phyloP scores from a whole-genome alignment of 2,888 invertebrate genomes.

The Gortyna flavago region DNA sequence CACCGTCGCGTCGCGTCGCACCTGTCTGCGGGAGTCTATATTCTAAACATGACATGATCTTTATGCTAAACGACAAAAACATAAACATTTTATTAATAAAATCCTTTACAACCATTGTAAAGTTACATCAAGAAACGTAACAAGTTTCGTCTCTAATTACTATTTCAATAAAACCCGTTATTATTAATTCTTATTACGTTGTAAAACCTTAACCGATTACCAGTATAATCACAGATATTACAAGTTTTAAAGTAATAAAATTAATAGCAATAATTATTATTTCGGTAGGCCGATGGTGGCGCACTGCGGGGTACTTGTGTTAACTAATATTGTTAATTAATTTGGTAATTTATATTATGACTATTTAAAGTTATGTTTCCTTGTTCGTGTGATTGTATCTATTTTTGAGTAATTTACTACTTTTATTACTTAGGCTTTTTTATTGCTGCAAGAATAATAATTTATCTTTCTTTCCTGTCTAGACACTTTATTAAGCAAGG shows the following conservation, averaged over 20 bases:
- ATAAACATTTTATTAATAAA: conserved; percentile 12
- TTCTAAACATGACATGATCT: not conserved
- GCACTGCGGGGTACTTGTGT: conserved; percentile 51
- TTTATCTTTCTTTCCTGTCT: not conserved
- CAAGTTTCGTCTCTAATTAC: conserved; percentile 36
- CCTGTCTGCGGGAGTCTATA: not conserved
- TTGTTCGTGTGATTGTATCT: conserved; percentile 27
- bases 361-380: conserved; percentile 42
- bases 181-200: conserved; percentile 43
- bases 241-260: conserved; percentile 57
- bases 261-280: conserved; percentile 61
- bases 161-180: conserved; percentile 30
- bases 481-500: not conserved
- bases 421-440: not conserved
- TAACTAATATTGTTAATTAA: conserved; percentile 56
- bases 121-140: conserved; percentile 10
- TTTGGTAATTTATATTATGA: conserved; percentile 29
- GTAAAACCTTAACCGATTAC: conserved; percentile 46
- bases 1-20: not conserved
- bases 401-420: conserved; percentile 27
- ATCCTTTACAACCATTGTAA: conserved; percentile 26
- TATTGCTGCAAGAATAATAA: not conserved
- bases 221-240: conserved; percentile 52
- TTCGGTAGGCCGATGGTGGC: conserved; percentile 36
- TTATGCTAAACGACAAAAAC: not conserved